Base-by-base conservation (phyloP, 2,113 vertebrate species). In the Chitala chitala region DNA sequence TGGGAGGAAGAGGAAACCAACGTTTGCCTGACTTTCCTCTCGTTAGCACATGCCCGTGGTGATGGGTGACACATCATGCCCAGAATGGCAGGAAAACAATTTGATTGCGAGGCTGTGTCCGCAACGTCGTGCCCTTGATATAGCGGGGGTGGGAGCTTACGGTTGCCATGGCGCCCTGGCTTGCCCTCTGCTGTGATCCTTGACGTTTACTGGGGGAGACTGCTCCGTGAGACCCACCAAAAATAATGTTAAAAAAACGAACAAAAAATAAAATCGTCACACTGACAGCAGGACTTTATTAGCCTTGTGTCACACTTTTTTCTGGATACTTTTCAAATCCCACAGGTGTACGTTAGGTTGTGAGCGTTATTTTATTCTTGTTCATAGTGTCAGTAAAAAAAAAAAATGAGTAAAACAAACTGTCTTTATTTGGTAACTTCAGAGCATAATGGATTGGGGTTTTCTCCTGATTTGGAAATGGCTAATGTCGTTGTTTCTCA, bases 131-230 rank as follows among this genome's bases (percentile, higher is more conserved):
- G 12, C 10, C 40, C 15, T 58, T 58, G 53, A 26, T 55, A 22
- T 22, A 55, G 33, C 3, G 36, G 29, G 17, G 72, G 8, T 7
- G 8, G 24, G 26, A 22, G 20, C 3, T 29, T 73, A 17, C 10
- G 5, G 56, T 73, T 73, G 58, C 72, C 20, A 73, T 48, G 72
- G 72, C 17, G 13, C n/a, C 58, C 20, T 12, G 13, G 42, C 29
- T 33, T 50, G 56, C 29, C 56, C 58, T 72, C 20, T 2, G 40
- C 24, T 42, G 24, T 33, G 54, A 33, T 38, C 17, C 26, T 10
- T 31, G 22, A 36, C 51, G 13, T 63, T 51, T 36, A 22, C 56
- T 7, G 5, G 24, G 9, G 46, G 66, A 69, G 29, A 44, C 24
- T 24, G 15, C 53, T 59, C 1, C 29, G 48, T 46, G 15, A 68